These are phyloP conservation scores for Hirundo rustica DNA, from an alignment of 2,797 vertebrate species.

Conservation along the genomic window DNA sequence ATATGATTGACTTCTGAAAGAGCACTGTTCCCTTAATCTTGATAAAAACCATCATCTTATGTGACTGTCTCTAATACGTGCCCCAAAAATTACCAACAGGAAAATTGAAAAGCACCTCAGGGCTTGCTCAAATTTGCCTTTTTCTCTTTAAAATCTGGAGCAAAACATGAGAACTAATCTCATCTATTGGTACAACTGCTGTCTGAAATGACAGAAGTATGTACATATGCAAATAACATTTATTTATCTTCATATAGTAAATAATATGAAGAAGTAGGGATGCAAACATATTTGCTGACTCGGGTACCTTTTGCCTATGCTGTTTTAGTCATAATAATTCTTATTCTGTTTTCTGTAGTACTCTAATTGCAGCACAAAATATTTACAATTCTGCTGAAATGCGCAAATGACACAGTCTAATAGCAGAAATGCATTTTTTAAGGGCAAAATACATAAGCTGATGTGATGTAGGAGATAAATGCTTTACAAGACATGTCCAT, in stretches of 20 bases:
- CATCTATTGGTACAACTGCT: not conserved
- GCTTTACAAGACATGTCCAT: not conserved
- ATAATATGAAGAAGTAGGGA: not conserved
- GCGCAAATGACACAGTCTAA: not conserved
- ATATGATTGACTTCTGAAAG: not conserved
- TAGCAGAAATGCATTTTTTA: not conserved
- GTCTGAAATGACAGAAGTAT: not conserved
- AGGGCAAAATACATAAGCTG: not conserved
- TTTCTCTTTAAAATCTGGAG: not conserved
- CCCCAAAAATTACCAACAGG: not conserved
- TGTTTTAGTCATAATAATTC: not conserved
- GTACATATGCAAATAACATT: not conserved
- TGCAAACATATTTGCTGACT: not conserved
- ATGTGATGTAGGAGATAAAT: not conserved
- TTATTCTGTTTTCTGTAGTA: not conserved
- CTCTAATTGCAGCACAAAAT: not conserved
- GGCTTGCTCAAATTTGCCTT: not conserved
- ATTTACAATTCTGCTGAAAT: not conserved
- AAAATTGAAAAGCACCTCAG: not conserved
- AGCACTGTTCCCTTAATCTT: not conserved
- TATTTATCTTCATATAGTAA: not conserved
- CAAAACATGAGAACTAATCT: not conserved
- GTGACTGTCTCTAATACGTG: not conserved
- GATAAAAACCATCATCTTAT: accelerated
- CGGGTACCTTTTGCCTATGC: not conserved